A percentile compares a stretch with the other conserved stretches of the same genome.
These are phyloP conservation scores for Ichneumon xanthorius DNA, from an alignment of 2,888 invertebrate species.

Conservation along the genomic window DNA sequence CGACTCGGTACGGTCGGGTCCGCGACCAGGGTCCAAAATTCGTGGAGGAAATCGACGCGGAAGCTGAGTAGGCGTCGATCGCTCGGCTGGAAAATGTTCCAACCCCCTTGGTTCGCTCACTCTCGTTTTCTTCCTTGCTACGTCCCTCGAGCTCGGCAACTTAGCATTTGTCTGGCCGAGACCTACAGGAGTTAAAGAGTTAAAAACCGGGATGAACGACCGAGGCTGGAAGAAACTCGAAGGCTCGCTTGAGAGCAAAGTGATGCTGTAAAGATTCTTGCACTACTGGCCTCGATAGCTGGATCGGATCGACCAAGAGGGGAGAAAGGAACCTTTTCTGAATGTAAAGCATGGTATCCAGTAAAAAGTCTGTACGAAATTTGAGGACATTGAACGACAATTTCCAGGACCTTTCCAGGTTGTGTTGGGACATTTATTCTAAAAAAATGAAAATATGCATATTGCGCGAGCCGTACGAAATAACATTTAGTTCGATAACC, in stretches of 20 bases:
- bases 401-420: no score
- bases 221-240: slow-evolving; percentile 1
- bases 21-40: slow-evolving; percentile 29
- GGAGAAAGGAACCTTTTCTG: not conserved
- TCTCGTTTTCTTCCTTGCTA: not conserved
- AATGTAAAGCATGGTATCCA: no score
- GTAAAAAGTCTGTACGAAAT: no score
- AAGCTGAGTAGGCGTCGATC: slow-evolving; percentile 54
- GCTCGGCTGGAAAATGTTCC: slow-evolving; percentile 50
- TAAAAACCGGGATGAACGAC: slow-evolving; percentile 47
- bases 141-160: not conserved
- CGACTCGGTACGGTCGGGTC: not conserved
- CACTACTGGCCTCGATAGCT: not conserved
- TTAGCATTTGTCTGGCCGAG: slow-evolving; percentile 35
- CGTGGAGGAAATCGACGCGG: slow-evolving; percentile 63
- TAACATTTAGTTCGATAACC: no score
- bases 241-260: slow-evolving; percentile 22
- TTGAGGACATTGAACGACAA: no score
- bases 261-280: slow-evolving; percentile 23
- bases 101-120: not conserved
- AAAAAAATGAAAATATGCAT: no score
- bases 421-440: no score
- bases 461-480: no score
- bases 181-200: slow-evolving; percentile 51
- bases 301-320: slow-evolving; percentile 7